Percentiles rank a stretch among this genome's conserved stretches.
These are phyloP conservation scores for Plestiodon gilberti DNA, from an alignment of 2,113 vertebrate genomes.

Conservation along the genomic window DNA sequence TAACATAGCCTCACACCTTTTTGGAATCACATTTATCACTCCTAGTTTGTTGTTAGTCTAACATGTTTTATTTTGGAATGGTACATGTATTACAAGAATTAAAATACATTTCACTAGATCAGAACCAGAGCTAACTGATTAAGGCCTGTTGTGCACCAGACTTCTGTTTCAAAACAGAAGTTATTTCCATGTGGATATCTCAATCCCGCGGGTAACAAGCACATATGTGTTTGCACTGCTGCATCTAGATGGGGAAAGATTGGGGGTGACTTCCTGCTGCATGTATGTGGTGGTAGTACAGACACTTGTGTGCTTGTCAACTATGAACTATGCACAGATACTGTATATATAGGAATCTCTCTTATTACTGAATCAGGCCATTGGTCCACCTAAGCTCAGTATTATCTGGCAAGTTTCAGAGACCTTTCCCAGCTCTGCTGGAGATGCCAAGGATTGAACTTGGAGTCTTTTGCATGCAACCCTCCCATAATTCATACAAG, in stretches of 20 bases:
- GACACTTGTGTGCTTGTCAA: no score
- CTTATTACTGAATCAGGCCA: no score
- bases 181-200: not conserved
- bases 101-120: not conserved
- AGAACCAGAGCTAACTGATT: not conserved
- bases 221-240: no score
- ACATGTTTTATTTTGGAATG: not conserved
- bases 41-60: not conserved
- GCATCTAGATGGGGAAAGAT: not conserved
- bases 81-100: not conserved
- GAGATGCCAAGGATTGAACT: no score
- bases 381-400: no score
- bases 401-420: no score
- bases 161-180: not conserved
- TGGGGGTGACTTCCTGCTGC: not conserved
- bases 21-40: not conserved
- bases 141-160: not conserved
- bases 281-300: not conserved
- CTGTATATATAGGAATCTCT: not conserved
- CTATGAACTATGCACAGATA: not conserved
- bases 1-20: not conserved
- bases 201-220: not conserved
- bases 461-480: no score
- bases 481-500: not conserved
- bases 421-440: no score